Base-by-base conservation (phyloP, 92 coral and sea anemone genomes). In the Montipora capitata region DNA sequence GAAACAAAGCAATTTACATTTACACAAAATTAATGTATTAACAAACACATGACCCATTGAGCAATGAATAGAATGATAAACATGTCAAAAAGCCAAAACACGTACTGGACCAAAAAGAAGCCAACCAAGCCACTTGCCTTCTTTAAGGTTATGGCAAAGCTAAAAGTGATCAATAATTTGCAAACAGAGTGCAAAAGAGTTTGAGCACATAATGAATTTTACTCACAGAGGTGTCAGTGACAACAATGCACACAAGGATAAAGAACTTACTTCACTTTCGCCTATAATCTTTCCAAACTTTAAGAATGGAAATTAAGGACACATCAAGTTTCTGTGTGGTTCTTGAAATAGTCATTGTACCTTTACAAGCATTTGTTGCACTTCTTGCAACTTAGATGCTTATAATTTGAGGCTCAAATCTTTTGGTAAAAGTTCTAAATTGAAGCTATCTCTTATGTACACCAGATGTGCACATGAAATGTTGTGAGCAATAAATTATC, bases 31-130 rank as follows among this genome's bases (percentile, higher is more conserved):
- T 5, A 16, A 15, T 27, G 35, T 27, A 27, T 27, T 57, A 45
- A 15, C 11, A 51, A 44, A 79, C 74, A 79, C 62, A 79, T 45
- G 84, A 39, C 84, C 74, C 49, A 12, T 39, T 5, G 9, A 12
- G 68, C 57, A 65, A 64, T 44, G 49, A 40, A 43, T 64, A 40
- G 48, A 45, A 45, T 16, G 61, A 43, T 4, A 45, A 8, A 17
- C 20, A 44, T 41, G 48, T 4, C 7, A 13, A 43, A 44, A 15
- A 43, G 77, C 39, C 58, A 72, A 2, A 48, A 48, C 44, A 40
- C 14, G 0, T 0, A 68, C 66, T 16, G 20, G 12, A 63, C 65
- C 13, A 17, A 42, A 71, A 44, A 2, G 13, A 27, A 27, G 35
- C 35, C 10, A 42, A 56, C 20, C 52, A 3, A 0, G 10, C 35